Evolutionary conservation across 2,888 invertebrate genomes (phyloP), one percentile per base, ranked within the genome.

Genomic region (Agrotis clavis): DNA sequence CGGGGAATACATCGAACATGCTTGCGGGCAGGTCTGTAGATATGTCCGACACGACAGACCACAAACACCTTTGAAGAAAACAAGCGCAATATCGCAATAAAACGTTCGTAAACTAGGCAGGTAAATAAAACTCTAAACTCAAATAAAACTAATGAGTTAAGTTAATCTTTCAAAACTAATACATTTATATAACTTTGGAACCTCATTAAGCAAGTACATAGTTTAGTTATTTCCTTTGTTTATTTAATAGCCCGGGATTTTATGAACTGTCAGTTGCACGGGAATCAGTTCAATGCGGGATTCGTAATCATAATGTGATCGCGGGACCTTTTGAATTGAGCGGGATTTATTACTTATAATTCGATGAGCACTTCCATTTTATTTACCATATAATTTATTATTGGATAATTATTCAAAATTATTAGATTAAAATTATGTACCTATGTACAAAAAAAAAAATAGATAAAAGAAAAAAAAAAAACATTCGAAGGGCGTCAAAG

Each of bases 221-320:
- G 18, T 61, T n/a, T 7, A 14, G 41, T 35, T 35, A 67, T 61
- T 18, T 50, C 35, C n/a, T 6, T 21, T 1, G 50, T n/a, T 25
- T 41, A 76, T 54, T 51, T 59, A 63, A 51, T 35, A 48, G n/a
- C 2, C 35, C 60, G 54, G 51, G 50, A 21, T 60, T 70, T 64
- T 67, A 67, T 76, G 50, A 56, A 66, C 53, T 77, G 66, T 70
- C 70, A 70, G 41, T 47, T 30, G 54, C 60, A 57, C 30, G 63
- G 56, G 48, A 41, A 35, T 71, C 47, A 65, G 48, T 60, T 47
- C 41, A 51, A 60, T 56, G 54, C 18, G 50, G 21, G 30, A 53
- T 21, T 47, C 4, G n/a, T 30, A 21, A 45, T 9, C 62, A 53
- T 25, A 14, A 51, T 62, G 60, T 14, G 35, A 51, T 47, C 11